Evolutionary conservation across 2,113 vertebrate species (phyloP), one percentile per base, ranked within the genome.

Genomic region (Athene cunicularia): DNA sequence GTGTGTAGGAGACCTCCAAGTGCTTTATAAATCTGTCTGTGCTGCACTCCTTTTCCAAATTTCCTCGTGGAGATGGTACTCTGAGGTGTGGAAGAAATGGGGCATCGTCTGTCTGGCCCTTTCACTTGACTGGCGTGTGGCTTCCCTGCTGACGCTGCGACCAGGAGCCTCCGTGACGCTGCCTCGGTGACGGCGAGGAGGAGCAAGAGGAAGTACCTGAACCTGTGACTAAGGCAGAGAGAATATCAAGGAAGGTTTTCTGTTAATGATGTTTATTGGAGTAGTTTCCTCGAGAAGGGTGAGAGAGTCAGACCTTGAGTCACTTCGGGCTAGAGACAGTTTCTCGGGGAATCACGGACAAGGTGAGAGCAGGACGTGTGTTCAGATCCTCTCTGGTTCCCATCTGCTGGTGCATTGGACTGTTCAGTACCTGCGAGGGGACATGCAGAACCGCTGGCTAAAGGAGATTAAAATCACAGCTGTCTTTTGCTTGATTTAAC

Each of bases 21-120:
- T 0, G 0, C 32, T 26, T 1, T 5, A 1, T 9, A 8, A 20
- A 49, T 20, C 16, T 5, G 0, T 11, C 62, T 8, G 7, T 6
- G 19, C 5, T 5, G 0, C 3, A 2, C 28, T 79, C 47, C 30
- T 64, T 43, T 72, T 12, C 35, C 27, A 13, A 1, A 6, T 59
- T 67, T 75, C 76, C 39, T 60, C 2, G 0, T 4, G 26, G 47
- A 77, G 5, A 43, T 0, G 0, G 8, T 28, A 1, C 18, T 74
- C 43, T 1, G 45, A 91, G 77, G 62, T 4, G 0, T 9, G 5
- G 67, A n/a, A 41, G 81, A 41, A 35, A 20, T 4, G 22, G 32
- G 41, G 39, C 5, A 6, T 23, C 2, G 5, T 15, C 67, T 82
- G 21, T 49, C 23, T 9, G 63, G 66, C 7, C 72, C 75, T 88